Evolutionary conservation across 2,113 vertebrate species (phyloP).

Genomic region (Rhinoptilus africanus): DNA sequence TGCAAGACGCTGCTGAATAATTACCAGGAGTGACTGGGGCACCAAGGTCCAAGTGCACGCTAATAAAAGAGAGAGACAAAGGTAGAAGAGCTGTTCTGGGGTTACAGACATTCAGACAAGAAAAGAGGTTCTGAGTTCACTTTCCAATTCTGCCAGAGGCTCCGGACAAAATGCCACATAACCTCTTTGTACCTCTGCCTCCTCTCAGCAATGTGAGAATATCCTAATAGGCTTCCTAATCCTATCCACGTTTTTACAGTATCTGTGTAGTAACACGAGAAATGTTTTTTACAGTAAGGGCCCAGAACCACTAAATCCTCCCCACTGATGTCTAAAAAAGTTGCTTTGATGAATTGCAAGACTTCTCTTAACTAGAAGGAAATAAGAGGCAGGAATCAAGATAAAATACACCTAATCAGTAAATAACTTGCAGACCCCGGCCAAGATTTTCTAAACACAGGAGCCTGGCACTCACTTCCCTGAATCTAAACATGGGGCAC

Average conservation of each 20-base stretch:
- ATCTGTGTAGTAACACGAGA: fast-evolving
- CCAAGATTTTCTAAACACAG: neutral
- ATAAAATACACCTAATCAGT: neutral
- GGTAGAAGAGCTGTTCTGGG: neutral
- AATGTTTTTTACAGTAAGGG: neutral
- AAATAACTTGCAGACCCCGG: neutral
- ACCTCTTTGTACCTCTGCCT: neutral
- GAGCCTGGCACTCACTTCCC: neutral
- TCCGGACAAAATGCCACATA: neutral
- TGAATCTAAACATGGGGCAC: neutral
- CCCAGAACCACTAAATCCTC: neutral
- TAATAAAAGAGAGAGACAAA: neutral
- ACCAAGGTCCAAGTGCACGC: neutral
- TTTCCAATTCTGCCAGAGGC: neutral
- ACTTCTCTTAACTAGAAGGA: neutral
- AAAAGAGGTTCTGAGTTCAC: neutral
- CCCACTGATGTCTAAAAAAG: neutral
- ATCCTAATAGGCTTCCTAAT: neutral
- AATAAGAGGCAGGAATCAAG: neutral
- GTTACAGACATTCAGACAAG: neutral
- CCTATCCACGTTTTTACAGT: neutral
- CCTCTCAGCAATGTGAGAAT: neutral
- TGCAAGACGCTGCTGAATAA: neutral
- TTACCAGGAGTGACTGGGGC: neutral
- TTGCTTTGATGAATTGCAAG: neutral